Evolutionary conservation across 2,888 invertebrate species (phyloP).

Genomic region (Pogonocherus hispidulus): DNA sequence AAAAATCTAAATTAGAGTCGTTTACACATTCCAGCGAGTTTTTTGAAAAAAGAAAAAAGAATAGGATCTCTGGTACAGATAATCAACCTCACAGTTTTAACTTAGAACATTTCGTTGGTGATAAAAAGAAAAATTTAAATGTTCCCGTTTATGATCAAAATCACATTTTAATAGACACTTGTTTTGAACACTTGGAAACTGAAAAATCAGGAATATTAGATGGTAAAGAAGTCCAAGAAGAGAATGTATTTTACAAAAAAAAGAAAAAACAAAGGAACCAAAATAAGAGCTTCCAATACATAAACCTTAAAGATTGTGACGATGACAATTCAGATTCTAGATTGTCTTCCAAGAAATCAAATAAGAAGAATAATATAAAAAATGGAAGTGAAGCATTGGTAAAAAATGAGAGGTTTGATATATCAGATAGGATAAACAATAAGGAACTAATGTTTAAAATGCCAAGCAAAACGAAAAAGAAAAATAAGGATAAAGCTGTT

Average conservation of each 20-base stretch:
- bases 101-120: neutral
- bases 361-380: too few species aligned
- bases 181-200: neutral
- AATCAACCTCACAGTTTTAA: neutral
- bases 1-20: neutral
- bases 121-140: neutral
- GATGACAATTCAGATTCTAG: neutral
- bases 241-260: neutral
- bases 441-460: too few species aligned
- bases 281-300: neutral
- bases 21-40: too few species aligned
- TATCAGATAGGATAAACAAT: neutral
- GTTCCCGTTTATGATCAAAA: neutral
- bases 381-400: neutral
- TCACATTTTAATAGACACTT: neutral
- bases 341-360: too few species aligned
- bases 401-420: neutral
- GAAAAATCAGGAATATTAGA: neutral
- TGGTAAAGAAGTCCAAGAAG: neutral
- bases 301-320: neutral
- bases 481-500: neutral
- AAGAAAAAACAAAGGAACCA: neutral
- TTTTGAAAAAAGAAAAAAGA: neutral
- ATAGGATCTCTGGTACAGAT: neutral
- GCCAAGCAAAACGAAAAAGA: neutral